Evolutionary conservation across 2,113 vertebrate genomes (phyloP), one percentile per base, ranked within the genome.

Genomic region (Silurus glanis): DNA sequence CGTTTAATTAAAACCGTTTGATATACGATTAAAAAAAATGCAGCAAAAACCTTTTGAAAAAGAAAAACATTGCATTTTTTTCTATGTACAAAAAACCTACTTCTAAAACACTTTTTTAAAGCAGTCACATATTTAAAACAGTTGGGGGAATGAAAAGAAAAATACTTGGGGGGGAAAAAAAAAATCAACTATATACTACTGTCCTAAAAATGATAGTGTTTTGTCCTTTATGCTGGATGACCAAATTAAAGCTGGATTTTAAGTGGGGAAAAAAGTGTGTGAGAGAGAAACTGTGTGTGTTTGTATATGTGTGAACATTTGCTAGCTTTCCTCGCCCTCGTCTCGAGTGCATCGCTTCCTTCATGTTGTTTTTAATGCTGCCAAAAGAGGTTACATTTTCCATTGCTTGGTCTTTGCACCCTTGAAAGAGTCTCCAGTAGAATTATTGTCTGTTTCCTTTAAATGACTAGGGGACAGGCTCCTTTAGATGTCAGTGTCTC

Each of bases 71-170:
- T 76, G 67, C 10, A 28, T 58, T 84, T 37, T 37, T 80, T 84
- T 83, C 74, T 90, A 87, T 95, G 89, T 95, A 94, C 92, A 94
- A 92, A 93, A 88, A 88, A 69, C 86, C 83, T 89, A 91, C 92
- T n/a, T 88, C 90, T 88, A 88, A 80, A 89, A 87, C 84, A 72
- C 79, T 86, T 25, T 87, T 89, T 88, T 90, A 87, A 84, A 86
- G 89, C 85, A 89, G 83, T 90, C 82, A 80, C 87, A 91, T 58
- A 83, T 21, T 93, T 90, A 89, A 88, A 93, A 90, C 88, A 83
- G 13, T 62, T 45, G 37, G 10, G 56, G 9, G 28, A 84, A 88
- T 89, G 47, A 62, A 81, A 72, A 59, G 9, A 23, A 75, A 83
- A 75, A 59, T 16, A 21, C 49, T 83, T 83, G 89, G 28, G 28